Percentiles rank a stretch among this genome's conserved stretches.
Evolutionary conservation across 2,888 invertebrate genomes (phyloP).

Genomic region (Podabrus alpinus): DNA sequence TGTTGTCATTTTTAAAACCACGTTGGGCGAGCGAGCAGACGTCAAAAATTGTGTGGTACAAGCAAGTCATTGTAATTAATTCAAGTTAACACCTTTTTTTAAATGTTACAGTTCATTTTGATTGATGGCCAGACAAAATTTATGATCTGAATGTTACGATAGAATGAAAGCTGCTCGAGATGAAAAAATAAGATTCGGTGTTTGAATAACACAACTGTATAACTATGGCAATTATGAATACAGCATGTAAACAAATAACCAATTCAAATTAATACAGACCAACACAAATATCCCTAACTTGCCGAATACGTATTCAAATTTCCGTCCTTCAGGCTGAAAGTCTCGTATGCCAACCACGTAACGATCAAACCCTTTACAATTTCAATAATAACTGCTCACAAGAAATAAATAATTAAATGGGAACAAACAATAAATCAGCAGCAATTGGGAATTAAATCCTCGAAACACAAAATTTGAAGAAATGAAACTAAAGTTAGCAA

Average conservation of each 20-base stretch:
- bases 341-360: not conserved
- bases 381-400: not conserved
- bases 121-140: not conserved
- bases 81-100: not conserved
- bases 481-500: not conserved
- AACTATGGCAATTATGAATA: not conserved
- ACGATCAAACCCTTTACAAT: not conserved
- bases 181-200: not conserved
- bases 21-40: not conserved
- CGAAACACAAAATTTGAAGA: not conserved
- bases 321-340: not conserved
- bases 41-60: not conserved
- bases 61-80: not conserved
- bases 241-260: not conserved
- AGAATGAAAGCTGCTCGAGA: no score
- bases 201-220: not conserved
- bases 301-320: not conserved
- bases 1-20: not conserved
- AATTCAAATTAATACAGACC: not conserved
- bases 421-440: not conserved
- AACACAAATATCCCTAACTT: not conserved
- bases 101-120: not conserved
- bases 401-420: not conserved
- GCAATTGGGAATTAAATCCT: not conserved
- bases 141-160: no score